Base-by-base conservation (phyloP, 2,888 invertebrate species). In the Biston betularia region DNA sequence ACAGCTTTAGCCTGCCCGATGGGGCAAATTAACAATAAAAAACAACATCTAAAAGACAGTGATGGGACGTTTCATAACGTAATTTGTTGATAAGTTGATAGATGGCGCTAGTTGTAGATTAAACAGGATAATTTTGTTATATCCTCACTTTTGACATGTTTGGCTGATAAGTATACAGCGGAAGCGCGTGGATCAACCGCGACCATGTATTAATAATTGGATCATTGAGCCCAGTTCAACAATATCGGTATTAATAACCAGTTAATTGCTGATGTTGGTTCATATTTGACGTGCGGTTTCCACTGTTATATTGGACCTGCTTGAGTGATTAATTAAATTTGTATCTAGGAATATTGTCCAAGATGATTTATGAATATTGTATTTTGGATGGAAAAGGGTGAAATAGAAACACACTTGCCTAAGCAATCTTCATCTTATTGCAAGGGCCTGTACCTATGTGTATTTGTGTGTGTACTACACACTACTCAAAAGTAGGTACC, bases 131-230 rank as follows among this genome's bases (percentile, higher is more conserved):
- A 6, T 9, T 4, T 0, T 6, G 38, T 0, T 9, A 38, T 9
- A 6, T 38, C 38, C 38, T 38, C 9, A 38, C 38, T 4, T 24
- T 38, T 38, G 3, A 38, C 0, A 38, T 9, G 3, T 38, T 38
- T 38, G 38, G 38, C 9, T 8, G 38, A 38, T 38, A 38, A 9
- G 38, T 48, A 55, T 55, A 65, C 40, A 15, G 42, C 52, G 56
- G 46, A 34, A 33, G 61, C 50, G 33, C 7, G 42, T 35, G 55
- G 56, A 56, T 61, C 50, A 56, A 53, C 66, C 61, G 60, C 65
- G 55, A 57, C 61, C 56, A 65, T 61, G 57, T 66, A 62, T 66
- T 52, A 46, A 66, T 58, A 53, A 66, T 62, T 45, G 62, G 44
- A 15, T 48, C 58, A 62, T 58, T 42, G 48, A 61, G 50, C 55